phyloP scores from a whole-genome alignment of 2,113 vertebrate genomes.

The Zingel zingel region DNA sequence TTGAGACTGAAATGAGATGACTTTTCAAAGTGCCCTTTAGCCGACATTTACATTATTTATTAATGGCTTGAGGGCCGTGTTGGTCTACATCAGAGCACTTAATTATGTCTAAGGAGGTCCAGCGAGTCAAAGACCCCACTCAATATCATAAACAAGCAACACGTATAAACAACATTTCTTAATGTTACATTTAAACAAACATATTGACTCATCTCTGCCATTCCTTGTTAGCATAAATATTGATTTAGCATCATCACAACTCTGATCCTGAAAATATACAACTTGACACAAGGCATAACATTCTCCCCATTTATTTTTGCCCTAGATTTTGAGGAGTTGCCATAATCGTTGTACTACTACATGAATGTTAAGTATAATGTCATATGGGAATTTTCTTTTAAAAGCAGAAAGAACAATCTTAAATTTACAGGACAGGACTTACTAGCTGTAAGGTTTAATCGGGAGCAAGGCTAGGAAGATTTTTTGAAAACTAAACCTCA shows the following conservation, averaged over 20 bases:
- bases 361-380: not conserved
- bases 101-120: conserved; percentile 42
- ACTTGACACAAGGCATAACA: not conserved
- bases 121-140: conserved; percentile 20
- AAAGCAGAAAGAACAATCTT: not conserved
- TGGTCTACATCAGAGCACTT: conserved; percentile 61
- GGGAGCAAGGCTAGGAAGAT: not conserved
- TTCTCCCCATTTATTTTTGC: not conserved
- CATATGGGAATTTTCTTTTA: not conserved
- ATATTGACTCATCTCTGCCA: not conserved
- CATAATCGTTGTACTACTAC: not conserved
- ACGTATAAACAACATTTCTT: not conserved
- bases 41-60: conserved; percentile 68
- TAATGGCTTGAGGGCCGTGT: conserved; percentile 47
- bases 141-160: not conserved
- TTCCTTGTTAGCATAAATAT: not conserved
- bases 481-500: not conserved
- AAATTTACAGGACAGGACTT: not conserved
- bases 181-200: not conserved
- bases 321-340: not conserved
- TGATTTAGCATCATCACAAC: not conserved
- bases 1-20: conserved; percentile 30
- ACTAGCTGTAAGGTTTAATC: not conserved
- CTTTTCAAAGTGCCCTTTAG: conserved; percentile 58
- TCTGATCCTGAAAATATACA: not conserved